phyloP scores from a whole-genome alignment of 2,888 invertebrate genomes.

The Kryphioiulus occultus region DNA sequence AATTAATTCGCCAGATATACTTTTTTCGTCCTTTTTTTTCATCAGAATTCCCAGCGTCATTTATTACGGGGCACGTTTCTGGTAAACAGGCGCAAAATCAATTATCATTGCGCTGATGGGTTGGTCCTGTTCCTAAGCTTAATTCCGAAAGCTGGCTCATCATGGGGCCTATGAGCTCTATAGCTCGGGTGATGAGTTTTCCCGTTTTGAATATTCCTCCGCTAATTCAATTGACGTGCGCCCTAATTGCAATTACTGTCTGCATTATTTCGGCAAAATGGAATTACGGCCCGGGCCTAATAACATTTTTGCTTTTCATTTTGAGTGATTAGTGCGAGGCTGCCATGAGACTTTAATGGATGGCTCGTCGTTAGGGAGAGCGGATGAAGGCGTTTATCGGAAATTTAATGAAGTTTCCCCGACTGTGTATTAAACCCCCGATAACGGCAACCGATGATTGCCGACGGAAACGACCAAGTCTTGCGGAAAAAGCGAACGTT shows the following conservation, averaged over 20 bases:
- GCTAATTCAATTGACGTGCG: slow-evolving; percentile 45
- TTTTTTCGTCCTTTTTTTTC: not conserved
- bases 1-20: too few species aligned
- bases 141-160: not conserved
- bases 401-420: slow-evolving; percentile 29
- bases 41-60: not conserved
- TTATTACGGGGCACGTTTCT: not conserved
- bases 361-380: slow-evolving; percentile 25
- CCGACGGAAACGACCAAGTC: not conserved
- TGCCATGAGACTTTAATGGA: slow-evolving; percentile 20
- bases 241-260: slow-evolving; percentile 45
- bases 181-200: slow-evolving; percentile 22
- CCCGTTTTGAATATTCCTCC: slow-evolving; percentile 42
- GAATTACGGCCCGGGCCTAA: slow-evolving; percentile 34
- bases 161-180: not conserved
- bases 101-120: not conserved
- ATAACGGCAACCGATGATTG: slow-evolving; percentile 1
- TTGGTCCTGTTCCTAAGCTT: not conserved
- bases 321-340: slow-evolving; percentile 33
- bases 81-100: slow-evolving; percentile 28
- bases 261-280: slow-evolving; percentile 43
- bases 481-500: not conserved
- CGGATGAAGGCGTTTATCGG: slow-evolving; percentile 36
- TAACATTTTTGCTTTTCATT: slow-evolving; percentile 40
- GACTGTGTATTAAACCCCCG: slow-evolving; percentile 1